These are phyloP conservation scores for Sesamia nonagrioides DNA, from an alignment of 1,140 invertebrate genomes.

Conservation along the genomic window DNA sequence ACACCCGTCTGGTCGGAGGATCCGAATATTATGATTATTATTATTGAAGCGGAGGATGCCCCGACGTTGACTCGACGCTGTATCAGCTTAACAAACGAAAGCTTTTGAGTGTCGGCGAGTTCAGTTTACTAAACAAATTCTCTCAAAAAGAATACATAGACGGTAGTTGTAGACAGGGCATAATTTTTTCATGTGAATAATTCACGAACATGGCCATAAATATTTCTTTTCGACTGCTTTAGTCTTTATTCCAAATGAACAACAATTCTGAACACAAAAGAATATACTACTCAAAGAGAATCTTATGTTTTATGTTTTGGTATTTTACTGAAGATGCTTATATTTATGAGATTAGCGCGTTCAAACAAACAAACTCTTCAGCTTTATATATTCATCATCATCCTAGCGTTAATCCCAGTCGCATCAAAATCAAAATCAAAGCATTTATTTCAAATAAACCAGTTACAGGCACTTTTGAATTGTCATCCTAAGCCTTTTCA, in stretches of 20 bases:
- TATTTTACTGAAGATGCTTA: neutral
- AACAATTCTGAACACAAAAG: slow-evolving; percentile 25
- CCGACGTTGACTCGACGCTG: neutral
- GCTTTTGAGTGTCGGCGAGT: neutral
- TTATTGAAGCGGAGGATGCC: too few species aligned
- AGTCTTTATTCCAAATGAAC: slow-evolving; percentile 19
- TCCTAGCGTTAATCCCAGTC: too few species aligned
- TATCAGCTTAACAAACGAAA: neutral
- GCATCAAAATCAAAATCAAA: too few species aligned
- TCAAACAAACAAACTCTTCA: too few species aligned
- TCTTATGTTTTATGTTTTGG: neutral
- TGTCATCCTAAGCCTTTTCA: too few species aligned
- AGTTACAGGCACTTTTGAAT: too few species aligned
- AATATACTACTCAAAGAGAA: slow-evolving; percentile 13
- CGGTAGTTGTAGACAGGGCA: neutral
- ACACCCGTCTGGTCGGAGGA: too few species aligned
- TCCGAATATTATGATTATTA: too few species aligned
- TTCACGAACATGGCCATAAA: neutral
- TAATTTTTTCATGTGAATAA: slow-evolving; percentile 14
- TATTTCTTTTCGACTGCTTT: neutral
- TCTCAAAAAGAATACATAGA: slow-evolving; percentile 3
- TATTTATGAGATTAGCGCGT: neutral
- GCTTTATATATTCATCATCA: too few species aligned
- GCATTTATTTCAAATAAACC: too few species aligned
- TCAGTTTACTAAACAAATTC: slow-evolving; percentile 22